Evolutionary conservation across 2,113 vertebrate species (phyloP).

Genomic region (Thalassarche chlororhynchos): DNA sequence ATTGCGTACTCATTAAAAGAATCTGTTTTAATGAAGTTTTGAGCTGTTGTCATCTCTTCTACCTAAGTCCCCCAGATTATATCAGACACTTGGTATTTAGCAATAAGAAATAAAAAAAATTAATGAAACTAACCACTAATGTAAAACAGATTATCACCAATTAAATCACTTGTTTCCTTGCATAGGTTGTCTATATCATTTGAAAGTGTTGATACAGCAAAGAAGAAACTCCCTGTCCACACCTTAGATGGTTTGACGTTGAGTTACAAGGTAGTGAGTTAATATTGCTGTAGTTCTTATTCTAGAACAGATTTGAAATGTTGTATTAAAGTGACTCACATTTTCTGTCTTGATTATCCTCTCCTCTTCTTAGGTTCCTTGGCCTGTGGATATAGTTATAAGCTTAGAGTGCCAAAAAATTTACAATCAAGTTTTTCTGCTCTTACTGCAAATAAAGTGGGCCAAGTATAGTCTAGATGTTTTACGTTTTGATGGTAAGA

Average conservation of each 20-base stretch:
- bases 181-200: constrained; percentile 89
- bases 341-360: background rate
- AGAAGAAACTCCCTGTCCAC: constrained; percentile 95
- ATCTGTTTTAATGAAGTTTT: background rate
- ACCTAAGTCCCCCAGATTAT: background rate
- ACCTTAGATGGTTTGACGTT: constrained; percentile 92
- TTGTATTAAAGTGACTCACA: background rate
- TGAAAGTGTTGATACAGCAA: constrained; percentile 87
- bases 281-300: background rate
- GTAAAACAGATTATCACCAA: background rate
- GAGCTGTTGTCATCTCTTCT: background rate
- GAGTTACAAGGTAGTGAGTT: constrained; percentile 88
- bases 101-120: background rate
- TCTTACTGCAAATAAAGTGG: constrained; percentile 97
- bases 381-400: constrained; percentile 99
- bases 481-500: constrained; percentile 91
- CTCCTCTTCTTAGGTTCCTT: constrained; percentile 86
- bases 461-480: constrained; percentile 97
- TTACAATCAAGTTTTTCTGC: constrained; percentile 97
- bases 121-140: background rate
- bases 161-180: background rate
- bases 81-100: background rate
- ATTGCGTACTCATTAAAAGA: background rate
- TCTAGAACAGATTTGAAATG: background rate
- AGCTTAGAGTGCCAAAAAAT: constrained; percentile 98